phyloP scores from a whole-genome alignment of 2,888 invertebrate genomes.

The Molanna angustata region DNA sequence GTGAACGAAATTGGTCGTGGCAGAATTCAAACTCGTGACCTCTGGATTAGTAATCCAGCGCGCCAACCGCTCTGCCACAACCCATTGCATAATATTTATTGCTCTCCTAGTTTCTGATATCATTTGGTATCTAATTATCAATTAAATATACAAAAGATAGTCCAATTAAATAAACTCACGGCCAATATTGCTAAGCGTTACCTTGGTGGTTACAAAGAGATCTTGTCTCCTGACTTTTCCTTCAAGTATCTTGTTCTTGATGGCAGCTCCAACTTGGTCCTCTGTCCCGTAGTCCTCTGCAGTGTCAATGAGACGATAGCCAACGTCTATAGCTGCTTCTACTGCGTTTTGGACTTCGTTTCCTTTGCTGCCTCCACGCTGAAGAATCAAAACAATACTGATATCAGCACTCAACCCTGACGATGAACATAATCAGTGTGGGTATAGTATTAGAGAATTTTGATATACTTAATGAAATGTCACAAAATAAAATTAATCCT shows the following conservation, averaged over 20 bases:
- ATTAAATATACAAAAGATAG: too few relatives aligned
- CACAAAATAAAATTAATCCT: not conserved
- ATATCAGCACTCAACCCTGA: not conserved
- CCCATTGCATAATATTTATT: too few relatives aligned
- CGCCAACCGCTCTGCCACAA: too few relatives aligned
- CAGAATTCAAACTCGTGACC: too few relatives aligned
- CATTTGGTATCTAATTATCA: too few relatives aligned
- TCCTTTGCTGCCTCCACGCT: constrained; percentile 25
- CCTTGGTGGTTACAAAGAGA: constrained; percentile 31
- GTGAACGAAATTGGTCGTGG: too few relatives aligned
- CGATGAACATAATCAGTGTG: not conserved
- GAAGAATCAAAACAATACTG: not conserved
- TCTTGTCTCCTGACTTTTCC: constrained; percentile 48
- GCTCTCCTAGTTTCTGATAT: too few relatives aligned
- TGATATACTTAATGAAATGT: not conserved
- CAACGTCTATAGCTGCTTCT: constrained; percentile 57
- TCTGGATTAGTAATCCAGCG: too few relatives aligned
- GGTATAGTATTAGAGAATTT: not conserved
- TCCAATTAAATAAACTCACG: too few relatives aligned
- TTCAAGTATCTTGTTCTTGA: constrained; percentile 51
- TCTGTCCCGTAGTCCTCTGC: constrained; percentile 60
- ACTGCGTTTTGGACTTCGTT: constrained; percentile 41
- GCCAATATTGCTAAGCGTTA: too few relatives aligned
- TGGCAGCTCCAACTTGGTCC: constrained; percentile 54
- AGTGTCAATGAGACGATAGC: constrained; percentile 64